Evolutionary conservation across 2,113 vertebrate species (phyloP), one percentile per base, ranked within the genome.

Genomic region (Centropristis striata): DNA sequence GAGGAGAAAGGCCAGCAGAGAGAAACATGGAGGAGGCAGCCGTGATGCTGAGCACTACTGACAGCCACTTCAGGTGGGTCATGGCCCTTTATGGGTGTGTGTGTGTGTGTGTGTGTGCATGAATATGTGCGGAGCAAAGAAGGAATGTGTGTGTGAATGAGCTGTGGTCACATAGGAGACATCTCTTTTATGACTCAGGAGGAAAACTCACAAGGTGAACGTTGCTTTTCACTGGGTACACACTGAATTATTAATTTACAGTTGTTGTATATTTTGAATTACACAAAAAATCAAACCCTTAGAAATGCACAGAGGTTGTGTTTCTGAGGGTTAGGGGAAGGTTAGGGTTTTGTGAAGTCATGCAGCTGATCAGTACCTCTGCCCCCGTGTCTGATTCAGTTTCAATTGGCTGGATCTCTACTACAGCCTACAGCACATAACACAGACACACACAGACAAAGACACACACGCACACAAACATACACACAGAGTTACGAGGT

Each of bases 331-430:
- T 79, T 36, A 60, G 39, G 21, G n/a, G 18, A 42, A 23, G 69
- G 68, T 78, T 61, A 67, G 50, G n/a, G 20, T 60, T 57, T 27
- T 68, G 60, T 77, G 27, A 65, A n/a, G 54, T 53, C 69, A 83
- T 85, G 82, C 37, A 68, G 85, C 71, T 75, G 73, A 69, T 85
- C 77, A 85, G 82, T 92, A 93, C 92, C 92, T 93, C 87, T 64
- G 80, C 73, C 78, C 66, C 87, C 86, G 86, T 72, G 71, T 90
- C 87, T 85, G 91, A 91, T 72, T 91, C 86, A 78, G 32, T 83
- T 71, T 92, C 91, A 85, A 76, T 83, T 53, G 87, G 79, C 67
- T 82, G 89, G 89, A 90, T 54, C 86, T 90, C 84, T 84, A 89
- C 84, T 84, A 89, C 83, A 74, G 83, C 77, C 91, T 92, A 50